Base-by-base conservation (phyloP, 1,140 invertebrate species). In the Anadara kagoshimensis region DNA sequence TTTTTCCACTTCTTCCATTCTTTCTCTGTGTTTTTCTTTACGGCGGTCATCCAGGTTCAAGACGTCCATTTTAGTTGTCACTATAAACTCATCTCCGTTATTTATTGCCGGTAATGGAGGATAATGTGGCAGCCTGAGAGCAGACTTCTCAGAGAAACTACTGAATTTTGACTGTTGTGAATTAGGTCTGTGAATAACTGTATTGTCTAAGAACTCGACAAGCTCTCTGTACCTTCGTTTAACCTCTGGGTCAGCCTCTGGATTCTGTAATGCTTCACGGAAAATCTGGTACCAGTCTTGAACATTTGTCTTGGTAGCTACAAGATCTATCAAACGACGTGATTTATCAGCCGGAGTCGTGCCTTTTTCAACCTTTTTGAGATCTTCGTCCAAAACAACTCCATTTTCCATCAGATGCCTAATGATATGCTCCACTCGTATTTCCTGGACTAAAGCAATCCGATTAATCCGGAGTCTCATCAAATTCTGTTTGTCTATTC, bases 181-280 rank as follows among this genome's bases (percentile, higher is more conserved):
- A 1, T 68, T 80, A 36, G 82, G 83, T 53, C 78, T 70, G 62
- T 81, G 81, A 24, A 86, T 85, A 49, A 88, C 83, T 20, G 87
- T 88, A 63, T 87, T 88, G 73, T 88, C 87, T 8, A 88, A 72
- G 56, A 88, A 88, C 24, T 85, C 85, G 22, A 88, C 83, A n/a
- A 88, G 75, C n/a, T 76, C 67, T 61, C 76, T 69, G 70, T 86
- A 88, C 65, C 83, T 72, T 58, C 86, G 79, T 36, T 70, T 81
- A 20, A 79, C 69, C 43, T 84, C 84, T 56, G 69, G 45, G 20
- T 72, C 73, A 53, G 47, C 70, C 29, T 83, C 79, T 47, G 85
- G 81, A 45, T 83, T 82, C 56, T 76, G 61, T 41, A 87, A 73
- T 29, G 83, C 69, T 12, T 83, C 78, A 69, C 79, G 72, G 58